Base-by-base conservation (phyloP, 30 jellyfish, hydroid and myxozoan genomes). In the Euphysa ruthae region DNA sequence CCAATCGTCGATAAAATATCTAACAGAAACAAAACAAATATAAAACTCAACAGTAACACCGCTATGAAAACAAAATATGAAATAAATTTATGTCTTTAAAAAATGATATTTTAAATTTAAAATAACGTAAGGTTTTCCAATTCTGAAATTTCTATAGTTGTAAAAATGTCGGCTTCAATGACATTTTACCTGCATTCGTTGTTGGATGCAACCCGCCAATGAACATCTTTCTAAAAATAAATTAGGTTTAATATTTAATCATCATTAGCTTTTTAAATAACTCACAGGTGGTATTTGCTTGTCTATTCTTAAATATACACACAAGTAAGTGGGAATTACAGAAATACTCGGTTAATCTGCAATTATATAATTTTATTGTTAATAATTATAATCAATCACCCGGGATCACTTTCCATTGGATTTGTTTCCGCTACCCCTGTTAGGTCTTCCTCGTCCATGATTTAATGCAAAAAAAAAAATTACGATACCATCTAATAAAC, bases 161-260 rank as follows among this genome's bases (percentile, higher is more conserved):
- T n/a, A n/a, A n/a, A n/a, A n/a, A n/a, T n/a, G n/a, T n/a, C n/a
- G n/a, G n/a, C n/a, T n/a, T n/a, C n/a, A n/a, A n/a, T n/a, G n/a
- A n/a, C n/a, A 52, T 12, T 35, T 8, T 73, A 86, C 96, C 96
- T 86, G 94, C 43, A 49, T 80, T 65, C 15, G 96, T 86, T 57
- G 73, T 92, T 49, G 93, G 79, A 56, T 79, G 96, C 61, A 86
- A 61, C 12, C 96, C 96, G 1, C 96, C 96, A 55, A 86, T 66
- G 74, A 86, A 86, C 92, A 86, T 86, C 74, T 86, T 86, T 87
- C 96, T 86, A 69, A 26, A 71, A 49, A 58, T 69, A 44, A 62
- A 14, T 19, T 19, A 33, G 22, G 14, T 18, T 13, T 21, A 58
- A 18, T 8, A 8, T 8, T 8, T 8, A 38, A 12, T 38, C n/a